Base-by-base conservation (phyloP, 2,113 vertebrate genomes). In the Reinhardtius hippoglossoides region DNA sequence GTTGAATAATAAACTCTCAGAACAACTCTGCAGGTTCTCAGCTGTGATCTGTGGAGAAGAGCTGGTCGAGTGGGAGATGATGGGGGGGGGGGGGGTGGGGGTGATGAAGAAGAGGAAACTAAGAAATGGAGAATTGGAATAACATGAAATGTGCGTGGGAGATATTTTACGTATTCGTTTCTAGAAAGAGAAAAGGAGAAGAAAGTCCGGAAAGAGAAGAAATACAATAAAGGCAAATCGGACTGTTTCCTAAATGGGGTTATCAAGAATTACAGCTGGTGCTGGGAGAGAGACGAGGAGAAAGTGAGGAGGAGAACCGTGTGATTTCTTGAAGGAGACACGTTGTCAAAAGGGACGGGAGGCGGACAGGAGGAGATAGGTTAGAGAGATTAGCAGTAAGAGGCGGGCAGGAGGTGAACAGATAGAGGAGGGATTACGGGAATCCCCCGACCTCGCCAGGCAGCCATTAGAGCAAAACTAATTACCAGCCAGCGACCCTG, bases 381-480 rank as follows among this genome's bases (percentile, higher is more conserved):
- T 84, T 81, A 77, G 86, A 75, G 61, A 93, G 93, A 94, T 95
- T 93, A 93, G 85, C 84, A 44, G 81, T 88, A 92, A 93, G 82
- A 89, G 81, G 82, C 78, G 21, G 88, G 83, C 85, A 90, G 86
- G 87, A 93, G 91, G 89, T 88, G 87, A 89, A 81, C 88, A 91
- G 91, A 93, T 90, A 92, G 85, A 83, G 87, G 83, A 81, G 89
- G 90, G 89, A 93, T 94, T 94, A 94, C 92, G 90, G 91, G 91
- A 92, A 91, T 92, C 87, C 89, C 87, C 76, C 76, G 87, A 91
- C 90, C 93, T 91, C 83, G 59, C 87, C 86, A 82, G 90, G 90
- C 89, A 76, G 88, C 87, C 89, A 93, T 92, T 94, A 91, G 87
- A 91, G 85, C 73, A 85, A 93, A 94, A 94, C 92, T 93, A 93